phyloP scores from a whole-genome alignment of 2,113 vertebrate genomes.

The Epinephelus lanceolatus region DNA sequence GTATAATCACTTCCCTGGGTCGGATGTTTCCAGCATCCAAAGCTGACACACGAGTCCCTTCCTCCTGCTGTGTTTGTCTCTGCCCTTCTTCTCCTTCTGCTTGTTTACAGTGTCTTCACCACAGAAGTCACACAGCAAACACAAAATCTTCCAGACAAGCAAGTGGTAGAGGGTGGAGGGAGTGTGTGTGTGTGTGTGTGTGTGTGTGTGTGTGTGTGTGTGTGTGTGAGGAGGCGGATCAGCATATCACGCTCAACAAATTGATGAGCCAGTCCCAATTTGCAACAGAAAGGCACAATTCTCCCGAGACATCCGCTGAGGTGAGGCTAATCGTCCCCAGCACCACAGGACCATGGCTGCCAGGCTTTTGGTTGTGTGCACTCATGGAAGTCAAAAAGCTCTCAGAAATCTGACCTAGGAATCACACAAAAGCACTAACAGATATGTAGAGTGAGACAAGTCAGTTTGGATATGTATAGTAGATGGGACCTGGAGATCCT shows the following conservation, averaged over 20 bases:
- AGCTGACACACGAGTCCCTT: conserved; percentile 43
- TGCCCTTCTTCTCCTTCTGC: conserved; percentile 60
- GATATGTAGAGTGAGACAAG: background rate
- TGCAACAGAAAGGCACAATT: conserved; percentile 47
- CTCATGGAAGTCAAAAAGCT: background rate
- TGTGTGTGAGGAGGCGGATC: conserved; percentile 20
- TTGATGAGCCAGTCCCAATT: conserved; percentile 71
- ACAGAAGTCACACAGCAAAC: conserved; percentile 68
- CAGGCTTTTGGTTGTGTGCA: conserved; percentile 19
- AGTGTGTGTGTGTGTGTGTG: conserved; percentile 38
- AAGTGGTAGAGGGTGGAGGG: conserved; percentile 65
- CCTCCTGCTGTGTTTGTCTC: conserved; percentile 46
- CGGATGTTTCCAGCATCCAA: conserved; percentile 60
- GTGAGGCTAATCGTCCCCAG: conserved; percentile 60
- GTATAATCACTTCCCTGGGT: conserved; percentile 31
- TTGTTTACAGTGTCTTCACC: conserved; percentile 58
- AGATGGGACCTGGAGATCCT: too few relatives aligned
- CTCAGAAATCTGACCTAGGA: conserved; percentile 22
- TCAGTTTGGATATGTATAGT: background rate
- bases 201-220: conserved; percentile 12
- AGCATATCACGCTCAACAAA: conserved; percentile 71
- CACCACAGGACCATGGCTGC: conserved; percentile 9
- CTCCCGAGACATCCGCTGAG: conserved; percentile 27
- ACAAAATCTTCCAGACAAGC: conserved; percentile 44
- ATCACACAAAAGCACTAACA: background rate